Evolutionary conservation across 2,797 vertebrate genomes (phyloP), one percentile per base, ranked within the genome.

Genomic region (Ficedula albicollis): DNA sequence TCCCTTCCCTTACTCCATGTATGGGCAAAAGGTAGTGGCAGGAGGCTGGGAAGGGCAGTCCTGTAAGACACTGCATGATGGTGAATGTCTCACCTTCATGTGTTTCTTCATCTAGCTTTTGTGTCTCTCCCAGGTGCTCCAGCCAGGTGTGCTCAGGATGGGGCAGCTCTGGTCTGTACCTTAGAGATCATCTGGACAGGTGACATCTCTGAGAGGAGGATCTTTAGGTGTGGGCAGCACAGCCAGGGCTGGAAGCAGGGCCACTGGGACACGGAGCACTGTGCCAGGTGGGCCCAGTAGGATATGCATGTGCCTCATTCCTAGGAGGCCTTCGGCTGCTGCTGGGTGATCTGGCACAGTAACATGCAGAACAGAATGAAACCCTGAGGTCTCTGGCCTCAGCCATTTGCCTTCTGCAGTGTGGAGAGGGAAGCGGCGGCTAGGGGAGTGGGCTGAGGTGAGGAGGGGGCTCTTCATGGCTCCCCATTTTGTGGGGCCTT

Each of bases 201-300:
- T 18, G 54, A 25, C 6, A 54, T 56, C 46, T 60, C 46, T n/a
- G 32, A 32, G 72, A 51, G 38, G 15, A 38, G 55, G 34, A 41
- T 48, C 30, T 90, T 51, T 43, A 20, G 5, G 26, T 66, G 15
- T 70, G 16, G 25, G 26, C 19, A 43, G 41, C 49, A 77, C 34
- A 30, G 34, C 30, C 25, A 6, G 67, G 67, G 59, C 78, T 85
- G 13, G 25, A 59, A 79, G 72, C 0, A 10, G 62, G 76, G 58
- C 58, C 51, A 7, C 15, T 2, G 9, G 32, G 68, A 48, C 52
- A 5, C 0, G 0, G 49, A n/a, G 20, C 60, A 20, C 43, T 0
- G 4, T 3, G 5, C 78, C 3, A 1, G 7, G 44, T 13, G 5
- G n/a, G 55, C n/a, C 1, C 4, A 36, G 81, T 46, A 48, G 38